Conservation (phyloP, 1,140 invertebrate species). For the Neodiprion virginianus region DNA sequence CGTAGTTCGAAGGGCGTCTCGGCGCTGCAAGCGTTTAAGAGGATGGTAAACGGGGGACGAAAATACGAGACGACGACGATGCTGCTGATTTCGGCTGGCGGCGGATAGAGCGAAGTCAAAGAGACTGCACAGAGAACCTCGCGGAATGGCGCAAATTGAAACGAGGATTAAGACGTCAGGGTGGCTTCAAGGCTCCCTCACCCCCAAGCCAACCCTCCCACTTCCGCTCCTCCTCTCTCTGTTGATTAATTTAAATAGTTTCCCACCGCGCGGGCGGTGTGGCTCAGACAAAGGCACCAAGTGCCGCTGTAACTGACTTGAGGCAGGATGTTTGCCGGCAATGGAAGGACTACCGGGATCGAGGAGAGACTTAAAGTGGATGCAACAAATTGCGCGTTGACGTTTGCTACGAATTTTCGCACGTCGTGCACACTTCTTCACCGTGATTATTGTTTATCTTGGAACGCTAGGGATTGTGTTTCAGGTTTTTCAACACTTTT, state of each 20-base stretch:
- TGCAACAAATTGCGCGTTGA: no score
- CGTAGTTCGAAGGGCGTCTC: neutral
- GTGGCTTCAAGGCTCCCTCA: conserved; percentile 36
- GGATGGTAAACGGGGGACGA: neutral
- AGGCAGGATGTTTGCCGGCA: conserved; percentile 1
- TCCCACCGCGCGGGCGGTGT: conserved; percentile 20
- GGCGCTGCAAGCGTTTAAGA: neutral
- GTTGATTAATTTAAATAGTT: conserved; percentile 45
- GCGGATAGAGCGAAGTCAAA: neutral
- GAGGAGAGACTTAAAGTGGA: neutral
- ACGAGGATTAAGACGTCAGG: conserved; percentile 41
- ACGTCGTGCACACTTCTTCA: neutral
- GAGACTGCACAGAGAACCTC: conserved; percentile 6
- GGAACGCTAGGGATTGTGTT: neutral
- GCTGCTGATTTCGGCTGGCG: neutral
- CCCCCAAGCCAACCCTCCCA: neutral
- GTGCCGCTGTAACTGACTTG: neutral
- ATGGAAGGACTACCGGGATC: neutral
- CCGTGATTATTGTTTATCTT: neutral
- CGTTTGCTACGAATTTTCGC: no score
- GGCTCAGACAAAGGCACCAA: conserved; percentile 31
- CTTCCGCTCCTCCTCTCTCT: conserved; percentile 11
- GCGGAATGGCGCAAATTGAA: conserved; percentile 37
- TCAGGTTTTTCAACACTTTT: neutral
- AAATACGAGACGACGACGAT: neutral